Evolutionary conservation across 2,797 vertebrate species (phyloP).

Genomic region (Fringilla coelebs): DNA sequence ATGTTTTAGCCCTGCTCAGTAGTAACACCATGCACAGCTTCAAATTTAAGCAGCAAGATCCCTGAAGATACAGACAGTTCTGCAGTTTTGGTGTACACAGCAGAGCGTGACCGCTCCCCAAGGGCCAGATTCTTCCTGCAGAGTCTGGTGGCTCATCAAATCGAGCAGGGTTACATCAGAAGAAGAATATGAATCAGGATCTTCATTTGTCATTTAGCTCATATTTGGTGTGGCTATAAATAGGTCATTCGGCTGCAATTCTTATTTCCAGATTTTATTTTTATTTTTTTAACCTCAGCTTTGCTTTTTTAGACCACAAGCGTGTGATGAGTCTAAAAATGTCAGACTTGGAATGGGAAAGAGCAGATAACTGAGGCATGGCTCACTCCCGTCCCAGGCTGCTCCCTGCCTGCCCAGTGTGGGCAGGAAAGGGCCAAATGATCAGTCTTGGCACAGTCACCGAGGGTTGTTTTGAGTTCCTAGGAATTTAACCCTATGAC

Average conservation of each 20-base stretch:
- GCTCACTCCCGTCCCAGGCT: background rate
- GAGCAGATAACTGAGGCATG: background rate
- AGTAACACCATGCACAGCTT: background rate
- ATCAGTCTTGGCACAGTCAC: background rate
- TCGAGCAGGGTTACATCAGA: background rate
- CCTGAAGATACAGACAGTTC: background rate
- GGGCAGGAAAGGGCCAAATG: background rate
- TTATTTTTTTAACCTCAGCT: background rate
- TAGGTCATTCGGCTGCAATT: background rate
- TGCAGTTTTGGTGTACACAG: background rate
- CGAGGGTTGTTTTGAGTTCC: background rate
- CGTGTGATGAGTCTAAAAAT: background rate
- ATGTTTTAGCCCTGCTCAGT: background rate
- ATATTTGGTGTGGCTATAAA: slow-evolving; percentile 34
- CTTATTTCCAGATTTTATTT: background rate
- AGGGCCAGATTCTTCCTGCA: background rate
- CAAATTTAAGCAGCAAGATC: background rate
- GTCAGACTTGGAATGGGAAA: background rate
- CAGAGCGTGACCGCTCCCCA: background rate
- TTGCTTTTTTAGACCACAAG: background rate
- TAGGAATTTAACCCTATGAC: slow-evolving; percentile 62
- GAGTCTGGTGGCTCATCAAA: background rate
- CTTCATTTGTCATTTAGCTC: background rate
- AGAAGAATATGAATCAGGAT: background rate
- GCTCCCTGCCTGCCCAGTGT: background rate